Percentiles rank a stretch among this genome's conserved stretches.
Evolutionary conservation across 2,888 invertebrate genomes (phyloP).

Genomic region (Cephus pulcher): DNA sequence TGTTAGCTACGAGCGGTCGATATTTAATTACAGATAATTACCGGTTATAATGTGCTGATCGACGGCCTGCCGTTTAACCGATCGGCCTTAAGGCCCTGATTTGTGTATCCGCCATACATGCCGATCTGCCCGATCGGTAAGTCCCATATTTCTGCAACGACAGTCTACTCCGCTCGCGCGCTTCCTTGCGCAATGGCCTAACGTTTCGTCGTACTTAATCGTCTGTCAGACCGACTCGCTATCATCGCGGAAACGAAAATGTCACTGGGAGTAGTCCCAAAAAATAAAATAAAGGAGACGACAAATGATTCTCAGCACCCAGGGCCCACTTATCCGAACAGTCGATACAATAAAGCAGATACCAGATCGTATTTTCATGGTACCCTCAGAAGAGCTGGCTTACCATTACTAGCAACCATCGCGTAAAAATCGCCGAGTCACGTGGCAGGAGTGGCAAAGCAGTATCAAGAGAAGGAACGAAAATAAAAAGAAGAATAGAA

Average conservation of each 20-base stretch:
- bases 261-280: neutral
- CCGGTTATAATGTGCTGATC: slow-evolving; percentile 59
- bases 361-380: neutral
- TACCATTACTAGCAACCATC: neutral
- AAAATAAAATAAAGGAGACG: neutral
- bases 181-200: neutral
- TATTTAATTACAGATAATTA: slow-evolving; percentile 63
- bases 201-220: neutral
- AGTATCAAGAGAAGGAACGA: neutral
- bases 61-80: slow-evolving; percentile 62
- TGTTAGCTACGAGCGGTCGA: slow-evolving; percentile 34
- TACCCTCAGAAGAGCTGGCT: neutral
- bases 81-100: slow-evolving; percentile 58
- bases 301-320: neutral
- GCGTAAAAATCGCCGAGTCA: neutral
- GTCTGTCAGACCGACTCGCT: neutral
- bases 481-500: neutral
- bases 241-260: neutral
- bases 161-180: neutral
- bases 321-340: neutral
- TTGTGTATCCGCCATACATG: slow-evolving; percentile 56
- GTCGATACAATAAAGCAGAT: neutral
- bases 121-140: slow-evolving; percentile 20
- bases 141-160: neutral
- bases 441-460: slow-evolving; percentile 1